Evolutionary conservation across 2,888 invertebrate species (phyloP).

Genomic region (Spodoptera exigua): DNA sequence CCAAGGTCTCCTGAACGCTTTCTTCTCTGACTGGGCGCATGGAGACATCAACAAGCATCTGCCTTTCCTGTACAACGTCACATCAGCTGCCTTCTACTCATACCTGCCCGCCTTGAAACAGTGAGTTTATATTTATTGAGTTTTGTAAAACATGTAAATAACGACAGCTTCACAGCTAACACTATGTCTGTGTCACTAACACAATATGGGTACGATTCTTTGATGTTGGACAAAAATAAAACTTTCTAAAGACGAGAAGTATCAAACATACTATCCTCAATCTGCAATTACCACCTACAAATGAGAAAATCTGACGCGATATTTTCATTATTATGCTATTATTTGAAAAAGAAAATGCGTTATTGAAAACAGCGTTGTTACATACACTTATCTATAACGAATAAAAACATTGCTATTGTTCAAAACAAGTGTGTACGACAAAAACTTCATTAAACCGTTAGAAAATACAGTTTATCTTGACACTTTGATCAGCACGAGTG

Average conservation of each 20-base stretch:
- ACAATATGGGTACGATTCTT: no score
- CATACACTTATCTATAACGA: neutral
- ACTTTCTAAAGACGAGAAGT: no score
- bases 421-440: constrained; percentile 7
- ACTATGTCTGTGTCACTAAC: no score
- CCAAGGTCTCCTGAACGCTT: constrained; percentile 98
- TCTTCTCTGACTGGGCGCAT: constrained; percentile 98
- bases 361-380: neutral
- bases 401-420: neutral
- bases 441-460: constrained; percentile 32
- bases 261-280: no score
- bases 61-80: constrained; percentile 99
- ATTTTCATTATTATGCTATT: neutral
- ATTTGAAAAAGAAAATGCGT: no score
- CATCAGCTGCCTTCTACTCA: constrained; percentile 98
- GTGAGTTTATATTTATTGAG: no score
- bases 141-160: no score
- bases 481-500: constrained; percentile 48
- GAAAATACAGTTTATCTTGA: constrained; percentile 37
- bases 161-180: no score
- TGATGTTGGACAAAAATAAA: no score
- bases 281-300: no score
- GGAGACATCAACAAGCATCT: constrained; percentile 97
- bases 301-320: no score
- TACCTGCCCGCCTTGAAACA: constrained; percentile 99